phyloP scores from a whole-genome alignment of 2,113 vertebrate species.

The Peromyscus maniculatus region DNA sequence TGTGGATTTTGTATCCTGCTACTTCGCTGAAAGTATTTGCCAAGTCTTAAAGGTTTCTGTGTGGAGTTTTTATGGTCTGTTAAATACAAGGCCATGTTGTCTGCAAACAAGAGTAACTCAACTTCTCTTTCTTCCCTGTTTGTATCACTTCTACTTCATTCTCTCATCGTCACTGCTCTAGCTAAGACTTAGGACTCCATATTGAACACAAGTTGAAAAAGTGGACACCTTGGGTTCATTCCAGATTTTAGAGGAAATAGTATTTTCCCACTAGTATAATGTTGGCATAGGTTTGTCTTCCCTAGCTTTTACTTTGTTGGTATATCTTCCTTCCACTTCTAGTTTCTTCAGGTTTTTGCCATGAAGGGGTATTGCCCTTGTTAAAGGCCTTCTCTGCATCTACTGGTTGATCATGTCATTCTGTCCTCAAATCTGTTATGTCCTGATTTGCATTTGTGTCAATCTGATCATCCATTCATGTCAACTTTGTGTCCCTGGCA shows the following conservation, averaged over 20 bases:
- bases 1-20: neutral
- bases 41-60: neutral
- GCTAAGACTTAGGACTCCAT: neutral
- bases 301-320: neutral
- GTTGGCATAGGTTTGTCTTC: neutral
- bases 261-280: neutral
- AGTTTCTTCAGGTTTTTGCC: neutral
- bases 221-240: neutral
- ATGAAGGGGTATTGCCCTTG: neutral
- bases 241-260: neutral
- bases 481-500: neutral
- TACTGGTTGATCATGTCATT: neutral
- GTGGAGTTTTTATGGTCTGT: neutral
- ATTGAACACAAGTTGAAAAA: neutral
- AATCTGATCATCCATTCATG: no score
- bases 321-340: neutral
- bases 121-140: neutral
- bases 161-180: neutral
- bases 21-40: neutral
- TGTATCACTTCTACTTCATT: neutral
- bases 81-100: neutral
- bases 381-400: neutral
- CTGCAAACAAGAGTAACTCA: neutral
- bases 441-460: neutral
- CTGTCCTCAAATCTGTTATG: neutral